A percentile compares a stretch with the other conserved stretches of the same genome.
These are phyloP conservation scores for Anguilla megastoma DNA, from an alignment of 2,797 vertebrate genomes.

Conservation along the genomic window DNA sequence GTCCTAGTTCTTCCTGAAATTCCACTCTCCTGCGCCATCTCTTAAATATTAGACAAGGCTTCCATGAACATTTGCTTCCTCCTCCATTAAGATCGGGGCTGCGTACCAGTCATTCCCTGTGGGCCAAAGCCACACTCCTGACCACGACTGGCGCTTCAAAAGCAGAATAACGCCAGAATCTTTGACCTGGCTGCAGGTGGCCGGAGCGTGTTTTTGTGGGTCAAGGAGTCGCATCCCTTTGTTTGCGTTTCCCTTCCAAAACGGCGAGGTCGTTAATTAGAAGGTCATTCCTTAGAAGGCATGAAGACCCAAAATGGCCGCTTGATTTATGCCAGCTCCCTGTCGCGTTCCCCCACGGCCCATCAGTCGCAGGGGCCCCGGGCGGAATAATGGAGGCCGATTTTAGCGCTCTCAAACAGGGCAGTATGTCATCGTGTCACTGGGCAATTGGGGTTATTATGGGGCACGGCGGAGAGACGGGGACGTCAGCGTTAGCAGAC, in stretches of 20 bases:
- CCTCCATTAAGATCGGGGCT: background rate
- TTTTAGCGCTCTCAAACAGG: constrained; percentile 22
- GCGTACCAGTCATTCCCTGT: background rate
- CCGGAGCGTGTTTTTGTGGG: background rate
- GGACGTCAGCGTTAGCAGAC: constrained; percentile 15
- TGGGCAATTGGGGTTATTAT: constrained; percentile 23
- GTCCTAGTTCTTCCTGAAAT: background rate
- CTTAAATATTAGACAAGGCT: background rate
- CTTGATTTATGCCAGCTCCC: constrained; percentile 14
- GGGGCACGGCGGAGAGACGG: constrained; percentile 12
- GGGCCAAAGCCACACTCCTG: background rate
- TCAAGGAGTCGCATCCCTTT: background rate
- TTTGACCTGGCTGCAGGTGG: constrained; percentile 10
- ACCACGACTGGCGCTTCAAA: background rate
- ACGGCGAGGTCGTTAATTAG: background rate
- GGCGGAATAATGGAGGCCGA: constrained; percentile 17
- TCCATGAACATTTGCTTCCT: background rate
- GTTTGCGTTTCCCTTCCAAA: background rate
- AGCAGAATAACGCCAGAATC: background rate
- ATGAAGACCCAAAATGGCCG: background rate
- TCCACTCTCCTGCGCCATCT: background rate
- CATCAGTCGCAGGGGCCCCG: background rate
- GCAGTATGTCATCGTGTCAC: constrained; percentile 24
- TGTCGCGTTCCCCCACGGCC: background rate
- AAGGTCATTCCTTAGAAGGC: background rate